Percentiles rank a stretch among this genome's conserved stretches.
Conservation (phyloP, 2,888 invertebrate genomes). For the Drosophila percnosoma region DNA sequence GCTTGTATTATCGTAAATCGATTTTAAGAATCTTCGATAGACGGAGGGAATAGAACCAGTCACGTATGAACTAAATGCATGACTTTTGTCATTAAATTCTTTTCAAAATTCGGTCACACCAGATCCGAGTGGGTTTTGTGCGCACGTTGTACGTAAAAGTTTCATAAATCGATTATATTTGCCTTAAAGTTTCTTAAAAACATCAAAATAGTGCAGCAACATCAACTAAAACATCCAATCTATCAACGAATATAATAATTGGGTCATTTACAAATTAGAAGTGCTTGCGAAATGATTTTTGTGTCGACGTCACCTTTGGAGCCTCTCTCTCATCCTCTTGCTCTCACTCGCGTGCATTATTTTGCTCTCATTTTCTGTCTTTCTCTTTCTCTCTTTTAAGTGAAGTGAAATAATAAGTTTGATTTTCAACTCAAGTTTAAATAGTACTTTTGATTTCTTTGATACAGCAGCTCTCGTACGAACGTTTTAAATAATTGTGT, state of each 20-base stretch:
- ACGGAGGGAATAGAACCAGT: constrained; percentile 3
- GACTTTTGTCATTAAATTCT: constrained; percentile 20
- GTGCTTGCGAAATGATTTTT: constrained; percentile 62
- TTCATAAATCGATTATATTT: constrained; percentile 58
- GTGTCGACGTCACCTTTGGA: constrained; percentile 78
- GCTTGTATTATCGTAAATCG: constrained; percentile 6
- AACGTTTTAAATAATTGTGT: constrained; percentile 13
- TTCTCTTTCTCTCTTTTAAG: constrained; percentile 45
- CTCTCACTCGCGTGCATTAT: constrained; percentile 42
- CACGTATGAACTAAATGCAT: constrained; percentile 13
- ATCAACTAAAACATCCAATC: neutral
- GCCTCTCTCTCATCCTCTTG: constrained; percentile 54
- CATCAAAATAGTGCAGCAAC: constrained; percentile 24
- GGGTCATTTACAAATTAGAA: constrained; percentile 2
- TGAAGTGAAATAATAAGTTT: constrained; percentile 62
- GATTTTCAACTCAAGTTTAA: constrained; percentile 54
- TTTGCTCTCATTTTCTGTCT: constrained; percentile 38
- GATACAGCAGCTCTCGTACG: constrained; percentile 10
- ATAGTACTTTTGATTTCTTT: constrained; percentile 20
- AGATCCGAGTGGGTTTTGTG: constrained; percentile 68
- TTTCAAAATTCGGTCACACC: constrained; percentile 61
- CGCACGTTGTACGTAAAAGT: constrained; percentile 74
- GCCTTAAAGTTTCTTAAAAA: constrained; percentile 7
- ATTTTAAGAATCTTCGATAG: neutral
- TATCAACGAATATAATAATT: constrained; percentile 18